phyloP scores from a whole-genome alignment of 2,888 invertebrate species.

The Tenthredo distinguenda region DNA sequence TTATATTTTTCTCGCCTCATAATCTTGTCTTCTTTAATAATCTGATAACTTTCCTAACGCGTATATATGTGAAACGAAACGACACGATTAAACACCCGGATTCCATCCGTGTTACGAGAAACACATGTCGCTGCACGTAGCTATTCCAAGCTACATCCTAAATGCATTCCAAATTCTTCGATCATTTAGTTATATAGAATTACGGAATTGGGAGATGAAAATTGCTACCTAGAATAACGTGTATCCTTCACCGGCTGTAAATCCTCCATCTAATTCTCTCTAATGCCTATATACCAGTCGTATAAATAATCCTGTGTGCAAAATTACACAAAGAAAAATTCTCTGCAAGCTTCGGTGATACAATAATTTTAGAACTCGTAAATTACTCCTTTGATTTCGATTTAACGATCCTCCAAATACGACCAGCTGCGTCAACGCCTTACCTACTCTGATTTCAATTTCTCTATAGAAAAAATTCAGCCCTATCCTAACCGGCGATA shows the following conservation, averaged over 20 bases:
- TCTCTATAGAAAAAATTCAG: background rate
- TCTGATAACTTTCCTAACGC: background rate
- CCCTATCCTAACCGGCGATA: no score
- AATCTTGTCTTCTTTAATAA: background rate
- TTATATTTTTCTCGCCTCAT: background rate
- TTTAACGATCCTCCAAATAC: constrained; percentile 57
- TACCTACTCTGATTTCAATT: background rate
- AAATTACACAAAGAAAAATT: background rate
- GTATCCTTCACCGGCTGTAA: background rate
- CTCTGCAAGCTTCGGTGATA: constrained; percentile 11
- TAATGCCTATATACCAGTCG: background rate
- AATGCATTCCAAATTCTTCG: background rate
- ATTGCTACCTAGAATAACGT: background rate
- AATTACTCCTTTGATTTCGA: constrained; percentile 61
- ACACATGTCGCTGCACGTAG: background rate
- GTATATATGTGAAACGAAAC: background rate
- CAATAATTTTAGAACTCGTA: constrained; percentile 62
- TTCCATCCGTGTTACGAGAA: background rate
- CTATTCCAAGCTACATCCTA: background rate
- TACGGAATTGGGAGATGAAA: background rate
- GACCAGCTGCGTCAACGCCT: constrained; percentile 27
- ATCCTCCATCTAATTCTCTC: background rate
- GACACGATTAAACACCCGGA: background rate
- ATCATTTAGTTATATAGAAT: background rate
- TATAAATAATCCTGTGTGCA: background rate